These are phyloP conservation scores for Tyto alba DNA, from an alignment of 2,113 vertebrate species.

Conservation along the genomic window DNA sequence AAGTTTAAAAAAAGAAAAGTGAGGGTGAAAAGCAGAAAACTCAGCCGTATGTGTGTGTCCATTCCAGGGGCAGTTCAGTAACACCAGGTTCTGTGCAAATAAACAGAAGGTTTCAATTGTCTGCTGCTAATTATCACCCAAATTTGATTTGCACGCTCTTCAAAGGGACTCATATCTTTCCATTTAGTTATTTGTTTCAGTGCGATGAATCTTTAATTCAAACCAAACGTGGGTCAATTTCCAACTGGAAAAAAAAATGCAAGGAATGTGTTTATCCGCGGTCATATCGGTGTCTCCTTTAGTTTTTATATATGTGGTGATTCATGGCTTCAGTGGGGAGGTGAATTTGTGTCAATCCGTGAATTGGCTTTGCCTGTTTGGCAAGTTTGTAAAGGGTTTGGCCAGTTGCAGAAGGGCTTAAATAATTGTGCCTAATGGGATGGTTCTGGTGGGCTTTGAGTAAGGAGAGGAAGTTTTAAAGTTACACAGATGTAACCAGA, in stretches of 20 bases:
- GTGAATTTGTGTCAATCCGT: background rate
- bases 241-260: background rate
- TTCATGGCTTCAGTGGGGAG: background rate
- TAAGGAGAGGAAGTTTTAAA: background rate
- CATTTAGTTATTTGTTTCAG: conserved; percentile 64
- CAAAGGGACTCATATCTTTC: conserved; percentile 67
- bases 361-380: conserved; percentile 26
- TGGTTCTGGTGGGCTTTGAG: background rate
- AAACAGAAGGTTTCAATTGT: conserved; percentile 20
- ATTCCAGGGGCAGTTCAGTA: background rate
- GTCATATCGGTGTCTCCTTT: conserved; percentile 16
- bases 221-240: conserved; percentile 61
- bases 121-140: conserved; percentile 48
- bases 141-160: conserved; percentile 57
- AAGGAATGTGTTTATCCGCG: conserved; percentile 42
- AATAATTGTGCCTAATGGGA: background rate
- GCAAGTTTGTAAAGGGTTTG: background rate
- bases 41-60: background rate
- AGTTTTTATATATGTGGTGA: background rate
- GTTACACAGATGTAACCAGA: background rate
- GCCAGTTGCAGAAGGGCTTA: background rate
- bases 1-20: background rate
- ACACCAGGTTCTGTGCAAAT: background rate
- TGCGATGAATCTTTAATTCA: conserved; percentile 65
- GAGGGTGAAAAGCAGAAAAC: background rate